These are phyloP conservation scores for Haplochromis vanheusdeni DNA, from an alignment of 2,113 vertebrate genomes.

Conservation along the genomic window DNA sequence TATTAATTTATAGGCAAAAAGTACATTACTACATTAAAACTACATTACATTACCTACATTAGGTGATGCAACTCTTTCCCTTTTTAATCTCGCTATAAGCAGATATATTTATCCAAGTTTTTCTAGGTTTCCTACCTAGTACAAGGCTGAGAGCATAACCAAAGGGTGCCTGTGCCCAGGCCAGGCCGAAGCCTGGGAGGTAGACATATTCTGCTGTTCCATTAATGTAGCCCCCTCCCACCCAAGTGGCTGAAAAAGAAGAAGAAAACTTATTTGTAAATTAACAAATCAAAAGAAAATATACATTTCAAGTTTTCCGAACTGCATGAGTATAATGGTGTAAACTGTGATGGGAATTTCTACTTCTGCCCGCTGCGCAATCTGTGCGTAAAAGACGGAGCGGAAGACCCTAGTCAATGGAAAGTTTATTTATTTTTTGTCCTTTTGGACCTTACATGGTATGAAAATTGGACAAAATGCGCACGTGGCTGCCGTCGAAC, in stretches of 20 bases:
- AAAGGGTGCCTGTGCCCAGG: slow-evolving; percentile 96
- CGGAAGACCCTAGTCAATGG: neutral
- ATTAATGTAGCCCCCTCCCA: slow-evolving; percentile 97
- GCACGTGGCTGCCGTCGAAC: neutral
- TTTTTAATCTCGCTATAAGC: neutral
- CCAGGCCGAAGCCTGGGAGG: slow-evolving; percentile 84
- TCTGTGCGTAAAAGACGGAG: slow-evolving; percentile 16
- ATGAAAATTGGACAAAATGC: neutral
- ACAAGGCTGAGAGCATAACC: slow-evolving; percentile 93
- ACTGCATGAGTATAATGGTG: neutral
- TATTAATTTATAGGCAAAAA: neutral
- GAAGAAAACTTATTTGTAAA: neutral
- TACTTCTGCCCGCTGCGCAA: neutral
- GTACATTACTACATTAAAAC: neutral
- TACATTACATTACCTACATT: neutral
- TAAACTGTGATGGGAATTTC: neutral
- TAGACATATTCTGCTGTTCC: slow-evolving; percentile 97
- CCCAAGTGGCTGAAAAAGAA: slow-evolving; percentile 85
- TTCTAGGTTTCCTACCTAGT: slow-evolving; percentile 75
- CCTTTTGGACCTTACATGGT: neutral
- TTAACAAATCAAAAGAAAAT: neutral
- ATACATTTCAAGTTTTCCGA: neutral
- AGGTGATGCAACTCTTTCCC: neutral
- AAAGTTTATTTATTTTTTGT: neutral
- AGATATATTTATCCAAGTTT: neutral